Conservation (phyloP, 1,140 invertebrate genomes). For the Drosophila ambigua region DNA sequence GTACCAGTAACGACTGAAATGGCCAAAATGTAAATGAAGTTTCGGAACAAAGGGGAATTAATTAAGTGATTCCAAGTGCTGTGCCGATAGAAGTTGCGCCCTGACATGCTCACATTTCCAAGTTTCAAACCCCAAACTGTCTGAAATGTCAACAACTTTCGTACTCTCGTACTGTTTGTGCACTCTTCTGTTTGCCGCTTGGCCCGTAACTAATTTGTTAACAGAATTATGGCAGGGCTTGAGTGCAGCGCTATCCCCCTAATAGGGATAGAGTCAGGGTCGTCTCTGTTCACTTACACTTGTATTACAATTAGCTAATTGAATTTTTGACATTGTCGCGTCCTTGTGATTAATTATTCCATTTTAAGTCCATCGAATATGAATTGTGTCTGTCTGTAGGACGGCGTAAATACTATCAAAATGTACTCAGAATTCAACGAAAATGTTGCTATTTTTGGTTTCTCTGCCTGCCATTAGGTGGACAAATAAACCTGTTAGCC, state of each 20-base stretch:
- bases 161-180: constrained; percentile 57
- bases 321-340: constrained; percentile 53
- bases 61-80: constrained; percentile 42
- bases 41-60: constrained; percentile 39
- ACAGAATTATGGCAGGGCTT: constrained; percentile 49
- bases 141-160: constrained; percentile 57
- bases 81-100: background rate
- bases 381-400: background rate
- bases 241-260: background rate
- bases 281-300: constrained; percentile 38
- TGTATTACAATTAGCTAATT: constrained; percentile 72
- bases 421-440: constrained; percentile 11
- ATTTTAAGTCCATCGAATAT: constrained; percentile 24
- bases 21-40: constrained; percentile 48
- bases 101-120: no score
- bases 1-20: background rate
- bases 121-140: no score
- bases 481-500: constrained; percentile 71
- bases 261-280: background rate
- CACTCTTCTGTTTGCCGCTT: no score
- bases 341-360: constrained; percentile 39
- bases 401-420: constrained; percentile 9
- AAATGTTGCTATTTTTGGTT: constrained; percentile 31
- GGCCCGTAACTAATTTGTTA: constrained; percentile 69
- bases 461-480: constrained; percentile 42